Evolutionary conservation across 2,888 invertebrate genomes (phyloP).

Genomic region (Rhodophaea formosa): DNA sequence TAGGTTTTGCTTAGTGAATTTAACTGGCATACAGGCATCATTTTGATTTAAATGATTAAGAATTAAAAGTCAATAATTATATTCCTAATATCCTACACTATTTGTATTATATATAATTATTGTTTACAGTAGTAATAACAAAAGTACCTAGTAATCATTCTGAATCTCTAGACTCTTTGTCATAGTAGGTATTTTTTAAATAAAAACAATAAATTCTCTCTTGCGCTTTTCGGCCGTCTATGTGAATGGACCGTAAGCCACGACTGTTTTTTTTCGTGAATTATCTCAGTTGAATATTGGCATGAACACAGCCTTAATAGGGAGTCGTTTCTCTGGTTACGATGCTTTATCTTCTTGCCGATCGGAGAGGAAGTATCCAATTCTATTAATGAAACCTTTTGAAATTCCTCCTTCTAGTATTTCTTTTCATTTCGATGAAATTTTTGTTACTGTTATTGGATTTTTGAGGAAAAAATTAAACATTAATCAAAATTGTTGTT

Average conservation of each 20-base stretch:
- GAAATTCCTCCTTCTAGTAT: constrained; percentile 44
- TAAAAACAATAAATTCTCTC: no score
- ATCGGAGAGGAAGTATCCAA: constrained; percentile 62
- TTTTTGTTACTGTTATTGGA: constrained; percentile 23
- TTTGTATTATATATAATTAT: no score
- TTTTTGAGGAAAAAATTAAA: constrained; percentile 4
- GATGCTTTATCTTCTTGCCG: constrained; percentile 55
- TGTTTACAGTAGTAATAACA: no score
- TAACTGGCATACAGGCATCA: no score
- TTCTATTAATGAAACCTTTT: constrained; percentile 60
- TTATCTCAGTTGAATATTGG: constrained; percentile 51
- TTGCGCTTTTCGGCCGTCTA: no score
- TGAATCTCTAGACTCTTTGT: no score
- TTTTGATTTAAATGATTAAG: no score
- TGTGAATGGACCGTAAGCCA: constrained; percentile 23
- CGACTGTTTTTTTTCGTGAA: not conserved
- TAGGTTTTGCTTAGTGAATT: no score
- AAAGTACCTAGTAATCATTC: no score
- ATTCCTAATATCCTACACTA: no score
- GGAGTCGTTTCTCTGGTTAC: constrained; percentile 63
- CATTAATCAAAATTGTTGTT: not conserved
- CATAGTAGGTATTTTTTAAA: no score
- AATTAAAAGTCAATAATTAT: no score
- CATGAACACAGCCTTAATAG: constrained; percentile 50
- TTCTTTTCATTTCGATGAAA: constrained; percentile 28